Base-by-base conservation (phyloP, 2,888 invertebrate genomes). In the Athalia rosae region DNA sequence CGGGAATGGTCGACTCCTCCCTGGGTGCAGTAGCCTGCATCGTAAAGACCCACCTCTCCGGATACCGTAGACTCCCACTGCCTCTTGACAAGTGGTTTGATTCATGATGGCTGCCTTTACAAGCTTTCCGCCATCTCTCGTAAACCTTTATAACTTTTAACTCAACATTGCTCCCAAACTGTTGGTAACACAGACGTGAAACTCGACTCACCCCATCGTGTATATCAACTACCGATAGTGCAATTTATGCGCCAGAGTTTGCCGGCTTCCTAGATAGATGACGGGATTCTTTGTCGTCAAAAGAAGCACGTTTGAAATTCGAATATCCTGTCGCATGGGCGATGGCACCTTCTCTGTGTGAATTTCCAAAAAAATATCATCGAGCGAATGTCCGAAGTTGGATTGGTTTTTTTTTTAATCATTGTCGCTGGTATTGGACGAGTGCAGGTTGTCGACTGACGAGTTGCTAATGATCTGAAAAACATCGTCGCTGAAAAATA, bases 101-200 rank as follows among this genome's bases (percentile, higher is more conserved):
- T 87, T 84, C 88, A 87, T 86, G 87, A 87, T 87, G 87, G 87
- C 87, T 85, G 87, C 85, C 78, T 73, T 28, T 7, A 13, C 81
- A 80, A 81, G 50, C 45, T 41, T 50, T 8, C 45, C 78, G 83
- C 85, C 86, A 84, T 84, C 85, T 84, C 15, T 13, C 41, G 61
- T 13, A 58, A 67, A 58, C 9, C n/a, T 50, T 6, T 5, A 8
- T 5, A 4, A 58, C 56, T 71, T n/a, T 59, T n/a, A 63, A 9
- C 43, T 9, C 8, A 45, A 7, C 0, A 15, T 45, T 45, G 58
- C 56, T 71, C 13, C n/a, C 4, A 43, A n/a, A 4, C 13, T 9
- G 58, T 58, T 71, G 71, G 58, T 58, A 58, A 5, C 66, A 63
- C 76, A 84, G 85, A 85, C 84, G 83, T 84, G 83, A 79, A 59